Conservation (phyloP, 1,140 invertebrate genomes). For the Pentalonia nigronervosa region DNA sequence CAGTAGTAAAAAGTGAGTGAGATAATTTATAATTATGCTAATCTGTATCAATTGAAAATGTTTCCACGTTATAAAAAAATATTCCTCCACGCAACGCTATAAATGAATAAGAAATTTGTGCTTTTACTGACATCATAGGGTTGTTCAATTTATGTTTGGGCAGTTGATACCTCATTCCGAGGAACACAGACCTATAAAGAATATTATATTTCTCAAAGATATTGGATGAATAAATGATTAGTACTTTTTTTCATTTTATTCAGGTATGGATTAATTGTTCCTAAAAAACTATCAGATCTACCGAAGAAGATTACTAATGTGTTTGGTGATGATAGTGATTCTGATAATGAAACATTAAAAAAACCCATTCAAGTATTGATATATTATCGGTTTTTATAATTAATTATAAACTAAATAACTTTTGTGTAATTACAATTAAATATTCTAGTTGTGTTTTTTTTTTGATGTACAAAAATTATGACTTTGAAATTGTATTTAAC, state of each 20-base stretch:
- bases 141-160: neutral
- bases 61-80: neutral
- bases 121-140: neutral
- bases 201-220: neutral
- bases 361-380: slow-evolving; percentile 62
- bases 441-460: neutral
- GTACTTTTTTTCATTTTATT: neutral
- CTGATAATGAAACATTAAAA: slow-evolving; percentile 65
- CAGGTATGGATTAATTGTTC: slow-evolving; percentile 65
- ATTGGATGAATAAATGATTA: neutral
- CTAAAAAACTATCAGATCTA: slow-evolving; percentile 64
- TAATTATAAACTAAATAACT: neutral
- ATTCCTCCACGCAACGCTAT: neutral
- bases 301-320: slow-evolving; percentile 63
- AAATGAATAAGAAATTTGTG: neutral
- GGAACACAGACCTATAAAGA: neutral
- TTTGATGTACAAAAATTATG: neutral
- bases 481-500: neutral
- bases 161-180: neutral
- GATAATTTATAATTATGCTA: neutral
- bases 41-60: neutral
- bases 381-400: neutral
- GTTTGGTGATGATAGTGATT: slow-evolving; percentile 66
- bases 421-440: neutral
- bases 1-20: slow-evolving; percentile 5